phyloP scores from a whole-genome alignment of 2,888 invertebrate genomes.

The Agrotis clavis region DNA sequence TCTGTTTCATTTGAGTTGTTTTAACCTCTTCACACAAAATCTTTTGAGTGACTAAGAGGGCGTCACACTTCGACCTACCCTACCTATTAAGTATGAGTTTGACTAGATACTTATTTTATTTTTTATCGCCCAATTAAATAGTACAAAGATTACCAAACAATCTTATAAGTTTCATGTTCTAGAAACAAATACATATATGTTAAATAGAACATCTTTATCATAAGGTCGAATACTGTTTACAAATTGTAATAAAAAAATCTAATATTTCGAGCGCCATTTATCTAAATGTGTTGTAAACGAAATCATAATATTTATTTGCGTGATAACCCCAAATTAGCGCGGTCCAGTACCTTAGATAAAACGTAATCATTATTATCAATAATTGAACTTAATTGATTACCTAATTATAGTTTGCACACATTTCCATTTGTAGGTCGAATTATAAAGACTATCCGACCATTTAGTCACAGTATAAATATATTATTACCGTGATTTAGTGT shows the following conservation, averaged over 20 bases:
- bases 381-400: constrained; percentile 49
- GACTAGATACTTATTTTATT: constrained; percentile 10
- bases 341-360: constrained; percentile 31
- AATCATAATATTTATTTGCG: constrained; percentile 36
- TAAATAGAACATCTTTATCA: constrained; percentile 63
- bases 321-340: constrained; percentile 72
- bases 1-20: not conserved
- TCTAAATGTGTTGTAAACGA: constrained; percentile 50
- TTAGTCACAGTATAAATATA: too few species aligned
- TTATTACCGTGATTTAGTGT: too few species aligned
- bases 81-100: not conserved
- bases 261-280: constrained; percentile 57
- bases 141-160: constrained; percentile 30
- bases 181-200: constrained; percentile 44
- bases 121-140: constrained; percentile 29
- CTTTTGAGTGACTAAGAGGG: not conserved
- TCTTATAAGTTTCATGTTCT: constrained; percentile 29
- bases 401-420: not conserved
- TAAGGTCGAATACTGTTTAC: constrained; percentile 52
- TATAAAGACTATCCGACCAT: too few species aligned
- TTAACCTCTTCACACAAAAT: not conserved
- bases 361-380: constrained; percentile 20
- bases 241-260: constrained; percentile 32
- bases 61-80: not conserved
- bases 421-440: not conserved